These are phyloP conservation scores for Conus ventricosus DNA, from an alignment of 1,140 invertebrate species.

Conservation along the genomic window DNA sequence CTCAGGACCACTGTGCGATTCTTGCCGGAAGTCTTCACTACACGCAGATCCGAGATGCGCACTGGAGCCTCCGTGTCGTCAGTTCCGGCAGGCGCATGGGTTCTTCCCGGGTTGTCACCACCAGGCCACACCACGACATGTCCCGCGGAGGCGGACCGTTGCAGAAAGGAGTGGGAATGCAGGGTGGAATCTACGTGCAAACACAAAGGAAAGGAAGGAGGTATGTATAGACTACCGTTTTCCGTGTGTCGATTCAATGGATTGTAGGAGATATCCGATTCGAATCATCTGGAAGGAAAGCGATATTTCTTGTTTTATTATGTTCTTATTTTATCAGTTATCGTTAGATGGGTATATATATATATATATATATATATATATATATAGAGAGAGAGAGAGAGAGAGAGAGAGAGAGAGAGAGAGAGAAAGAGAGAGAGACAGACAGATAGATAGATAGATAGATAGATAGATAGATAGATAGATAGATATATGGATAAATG, in stretches of 20 bases:
- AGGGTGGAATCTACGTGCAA: background rate
- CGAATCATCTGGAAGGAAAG: too few relatives aligned
- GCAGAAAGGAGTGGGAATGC: background rate
- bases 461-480: too few relatives aligned
- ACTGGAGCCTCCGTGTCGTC: constrained; percentile 66
- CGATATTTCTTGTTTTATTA: too few relatives aligned
- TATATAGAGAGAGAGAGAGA: background rate
- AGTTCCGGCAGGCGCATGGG: background rate
- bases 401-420: constrained; percentile 19
- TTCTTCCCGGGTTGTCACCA: background rate
- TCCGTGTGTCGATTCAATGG: too few relatives aligned
- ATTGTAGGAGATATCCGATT: too few relatives aligned
- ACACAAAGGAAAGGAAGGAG: background rate
- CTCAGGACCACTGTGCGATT: constrained; percentile 56
- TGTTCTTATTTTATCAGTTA: too few relatives aligned
- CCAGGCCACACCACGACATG: constrained; percentile 18
- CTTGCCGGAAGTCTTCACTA: constrained; percentile 49
- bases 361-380: too few relatives aligned
- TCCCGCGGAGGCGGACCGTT: constrained; percentile 35
- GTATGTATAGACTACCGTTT: too few relatives aligned
- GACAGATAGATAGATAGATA: background rate
- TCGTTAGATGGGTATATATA: too few relatives aligned
- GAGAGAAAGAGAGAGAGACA: background rate
- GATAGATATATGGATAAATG: too few relatives aligned
- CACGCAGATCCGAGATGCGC: constrained; percentile 68